Base-by-base conservation (phyloP, 2,113 vertebrate genomes). In the Menura novaehollandiae region DNA sequence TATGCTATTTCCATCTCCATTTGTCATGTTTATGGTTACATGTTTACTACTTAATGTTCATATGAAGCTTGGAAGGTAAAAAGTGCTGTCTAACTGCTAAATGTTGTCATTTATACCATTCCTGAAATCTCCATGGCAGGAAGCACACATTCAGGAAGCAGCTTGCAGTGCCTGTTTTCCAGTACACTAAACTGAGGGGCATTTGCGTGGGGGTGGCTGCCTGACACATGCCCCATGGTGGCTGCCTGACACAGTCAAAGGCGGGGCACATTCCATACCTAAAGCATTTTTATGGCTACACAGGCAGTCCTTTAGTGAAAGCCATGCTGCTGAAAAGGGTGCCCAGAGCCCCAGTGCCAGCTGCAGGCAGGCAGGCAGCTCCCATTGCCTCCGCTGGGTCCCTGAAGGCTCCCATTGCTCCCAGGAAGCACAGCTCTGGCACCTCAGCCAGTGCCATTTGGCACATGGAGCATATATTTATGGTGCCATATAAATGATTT, bases 161-260 rank as follows among this genome's bases (percentile, higher is more conserved):
- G 32, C 20, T 60, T 81, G 44, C 62, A 32, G 20, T 4, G 19
- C 41, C 60, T 7, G 4, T 44, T 88, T 63, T n/a, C 47, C 26
- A 46, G 30, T 11, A 21, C 3, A 0, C 8, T 4, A 28, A 44
- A 23, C 52, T 4, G 37, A 56, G 24, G 47, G 22, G 7, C 32
- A 77, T 24, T 35, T 49, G 14, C 8, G 1, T 13, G 12, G 24
- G 32, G 37, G 24, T 30, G 51, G 33, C 35, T 26, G 18, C 15
- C 10, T 55, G 16, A 23, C 26, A 13, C 1, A 26, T n/a, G n/a
- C n/a, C n/a, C 47, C 0, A 1, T 8, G 0, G 1, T 23, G 51
- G 33, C 35, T 26, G 18, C 15, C 10, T 55, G 16, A 23, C 26
- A 13, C 1, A 26, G 51, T 5, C 63, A 37, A 53, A 66, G 28